These are phyloP conservation scores for Peromyscus californicus DNA, from an alignment of 2,113 vertebrate species.

Conservation along the genomic window DNA sequence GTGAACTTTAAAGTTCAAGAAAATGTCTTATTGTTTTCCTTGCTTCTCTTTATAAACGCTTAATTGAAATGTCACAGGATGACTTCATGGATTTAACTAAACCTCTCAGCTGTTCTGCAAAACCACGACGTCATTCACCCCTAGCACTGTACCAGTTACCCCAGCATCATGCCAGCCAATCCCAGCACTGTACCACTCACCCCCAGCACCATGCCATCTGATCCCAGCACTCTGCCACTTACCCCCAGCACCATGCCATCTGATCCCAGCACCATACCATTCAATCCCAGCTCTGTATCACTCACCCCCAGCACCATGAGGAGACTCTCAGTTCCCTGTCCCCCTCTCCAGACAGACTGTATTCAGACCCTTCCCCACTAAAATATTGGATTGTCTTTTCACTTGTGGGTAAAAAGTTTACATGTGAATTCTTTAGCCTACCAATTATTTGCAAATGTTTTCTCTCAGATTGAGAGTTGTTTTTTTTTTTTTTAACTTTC, in stretches of 20 bases:
- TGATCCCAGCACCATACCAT: too few species aligned
- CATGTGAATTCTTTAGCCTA: background rate
- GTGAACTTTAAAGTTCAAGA: conserved; percentile 10
- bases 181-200: background rate
- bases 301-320: background rate
- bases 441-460: background rate
- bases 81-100: background rate
- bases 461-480: conserved; percentile 34
- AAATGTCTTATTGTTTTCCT: background rate
- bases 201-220: background rate
- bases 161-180: background rate
- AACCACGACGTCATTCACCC: background rate
- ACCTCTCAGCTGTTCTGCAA: background rate
- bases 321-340: background rate
- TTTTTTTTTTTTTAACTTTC: background rate
- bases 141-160: fast-evolving
- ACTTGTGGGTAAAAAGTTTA: conserved; percentile 9
- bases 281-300: too few species aligned
- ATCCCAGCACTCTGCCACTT: background rate
- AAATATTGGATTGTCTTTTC: background rate
- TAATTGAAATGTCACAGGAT: background rate
- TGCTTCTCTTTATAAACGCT: background rate
- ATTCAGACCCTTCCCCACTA: background rate
- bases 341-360: background rate
- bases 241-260: too few species aligned